Evolutionary conservation across 2,888 invertebrate genomes (phyloP), one percentile per base, ranked within the genome.

Genomic region (Agrotis segetum): DNA sequence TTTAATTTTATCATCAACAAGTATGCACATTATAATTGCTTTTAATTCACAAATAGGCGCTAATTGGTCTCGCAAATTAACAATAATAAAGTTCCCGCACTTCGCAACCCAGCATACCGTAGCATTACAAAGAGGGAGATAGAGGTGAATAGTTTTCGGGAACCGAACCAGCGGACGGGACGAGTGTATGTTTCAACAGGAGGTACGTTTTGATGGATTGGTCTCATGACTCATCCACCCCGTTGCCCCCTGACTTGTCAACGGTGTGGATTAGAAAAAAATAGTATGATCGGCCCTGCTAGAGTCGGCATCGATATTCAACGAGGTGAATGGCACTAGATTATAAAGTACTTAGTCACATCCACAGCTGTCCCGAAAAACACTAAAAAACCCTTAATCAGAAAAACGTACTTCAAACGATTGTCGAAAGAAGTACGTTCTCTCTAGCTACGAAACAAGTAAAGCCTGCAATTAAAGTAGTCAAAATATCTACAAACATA

Each of bases 11-110:
- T 61, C 19, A 17, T 55, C 17, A 49, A 44, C 47, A 69, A 55
- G 60, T 67, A 67, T 61, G 14, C 65, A 16, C 17, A 2, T 29
- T 49, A 61, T 64, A 2, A 40, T 40, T 40, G 21, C 24, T 71
- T 66, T 34, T 34, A 79, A 62, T 63, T 13, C 44, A 34, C 21
- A 47, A 73, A 61, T 71, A 11, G 24, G 29, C 13, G 59, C 14
- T 67, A 55, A 74, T 64, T 74, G 49, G n/a, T 13, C 47, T 67
- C 4, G n/a, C 9, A 59, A 40, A 47, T 19, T 44, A 64, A 64
- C 53, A n/a, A 55, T 24, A 13, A 49, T 52, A 29, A 52, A 65
- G 40, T 71, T 61, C 49, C 34, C 52, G 69, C 60, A 13, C n/a
- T 21, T 58, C 17, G 9, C 44, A 70, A 50, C 3, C 5, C 21